phyloP scores from a whole-genome alignment of 2,888 invertebrate genomes.

The Eudasyphora cyanicolor region DNA sequence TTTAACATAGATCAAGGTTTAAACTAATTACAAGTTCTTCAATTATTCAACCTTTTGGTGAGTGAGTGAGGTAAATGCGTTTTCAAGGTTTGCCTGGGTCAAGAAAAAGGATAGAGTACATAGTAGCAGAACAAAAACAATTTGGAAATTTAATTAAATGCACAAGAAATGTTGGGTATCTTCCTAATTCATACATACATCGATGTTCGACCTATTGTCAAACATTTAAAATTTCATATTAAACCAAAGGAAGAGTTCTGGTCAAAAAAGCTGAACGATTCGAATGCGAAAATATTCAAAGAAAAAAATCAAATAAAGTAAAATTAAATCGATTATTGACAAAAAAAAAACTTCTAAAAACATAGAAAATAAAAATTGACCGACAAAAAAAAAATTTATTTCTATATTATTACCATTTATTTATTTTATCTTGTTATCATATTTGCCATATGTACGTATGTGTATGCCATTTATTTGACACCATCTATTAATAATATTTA shows the following conservation, averaged over 20 bases:
- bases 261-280: too few relatives aligned
- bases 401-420: neutral
- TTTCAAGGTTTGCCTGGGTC: neutral
- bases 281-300: too few relatives aligned
- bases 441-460: neutral
- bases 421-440: neutral
- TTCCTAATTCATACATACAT: neutral
- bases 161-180: neutral
- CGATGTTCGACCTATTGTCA: neutral
- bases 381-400: neutral
- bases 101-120: neutral
- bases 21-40: constrained; percentile 28
- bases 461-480: neutral
- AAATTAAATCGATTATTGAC: too few relatives aligned
- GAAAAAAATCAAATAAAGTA: too few relatives aligned
- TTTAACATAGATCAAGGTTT: constrained; percentile 60
- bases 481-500: neutral
- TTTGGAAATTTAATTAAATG: neutral
- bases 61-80: neutral
- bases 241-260: too few relatives aligned
- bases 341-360: too few relatives aligned
- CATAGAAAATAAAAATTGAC: too few relatives aligned
- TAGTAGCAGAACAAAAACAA: neutral
- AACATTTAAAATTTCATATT: too few relatives aligned
- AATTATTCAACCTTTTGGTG: neutral